phyloP scores from a whole-genome alignment of 2,797 vertebrate genomes.

The Sebastes steindachneri region DNA sequence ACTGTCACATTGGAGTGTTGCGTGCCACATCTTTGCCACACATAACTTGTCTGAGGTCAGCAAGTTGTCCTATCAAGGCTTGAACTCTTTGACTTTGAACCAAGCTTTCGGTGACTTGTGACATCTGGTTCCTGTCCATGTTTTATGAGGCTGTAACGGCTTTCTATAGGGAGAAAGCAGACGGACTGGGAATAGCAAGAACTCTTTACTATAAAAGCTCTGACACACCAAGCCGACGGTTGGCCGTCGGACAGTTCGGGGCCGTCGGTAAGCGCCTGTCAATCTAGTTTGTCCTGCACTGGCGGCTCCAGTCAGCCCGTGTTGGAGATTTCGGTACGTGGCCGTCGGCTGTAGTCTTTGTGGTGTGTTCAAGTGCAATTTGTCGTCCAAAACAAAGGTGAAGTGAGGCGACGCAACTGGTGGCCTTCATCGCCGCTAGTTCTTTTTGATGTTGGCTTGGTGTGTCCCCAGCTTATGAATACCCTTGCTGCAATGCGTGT shows the following conservation, averaged over 20 bases:
- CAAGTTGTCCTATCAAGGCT: background rate
- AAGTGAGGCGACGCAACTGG: too few relatives aligned
- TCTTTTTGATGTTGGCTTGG: too few relatives aligned
- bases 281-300: too few relatives aligned
- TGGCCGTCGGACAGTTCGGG: too few relatives aligned
- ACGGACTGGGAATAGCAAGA: background rate
- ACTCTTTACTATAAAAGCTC: background rate
- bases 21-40: background rate
- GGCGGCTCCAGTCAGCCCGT: too few relatives aligned
- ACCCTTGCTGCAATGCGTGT: background rate
- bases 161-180: too few relatives aligned
- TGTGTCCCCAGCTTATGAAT: background rate
- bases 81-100: background rate
- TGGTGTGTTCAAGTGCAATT: too few relatives aligned
- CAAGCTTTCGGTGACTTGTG: background rate
- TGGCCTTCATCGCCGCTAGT: fast-evolving
- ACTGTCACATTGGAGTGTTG: background rate
- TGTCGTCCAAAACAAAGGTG: too few relatives aligned
- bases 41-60: background rate
- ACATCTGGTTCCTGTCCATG: background rate
- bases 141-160: background rate
- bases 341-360: too few relatives aligned
- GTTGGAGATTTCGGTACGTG: too few relatives aligned
- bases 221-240: too few relatives aligned
- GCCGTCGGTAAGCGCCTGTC: too few relatives aligned